Evolutionary conservation across 2,888 invertebrate species (phyloP), one percentile per base, ranked within the genome.

Genomic region (Nemurella pictetii): DNA sequence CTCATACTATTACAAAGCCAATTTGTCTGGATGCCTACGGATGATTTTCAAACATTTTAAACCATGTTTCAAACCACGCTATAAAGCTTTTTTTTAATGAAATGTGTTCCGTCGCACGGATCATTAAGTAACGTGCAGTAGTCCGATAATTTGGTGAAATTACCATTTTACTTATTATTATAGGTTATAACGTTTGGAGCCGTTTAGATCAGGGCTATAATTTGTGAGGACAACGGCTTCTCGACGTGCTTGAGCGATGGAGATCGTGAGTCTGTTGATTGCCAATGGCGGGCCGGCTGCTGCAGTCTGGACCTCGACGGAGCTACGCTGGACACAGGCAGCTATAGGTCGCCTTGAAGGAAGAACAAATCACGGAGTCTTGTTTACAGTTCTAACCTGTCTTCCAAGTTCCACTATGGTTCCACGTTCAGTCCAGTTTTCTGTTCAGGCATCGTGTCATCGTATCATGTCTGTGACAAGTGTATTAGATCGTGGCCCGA

Each of bases 91-190:
- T 55, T 55, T 55, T 55, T 15, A 55, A 55, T 20, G 55, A 55
- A 55, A 55, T 55, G 9, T 20, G 55, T 55, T 55, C 55, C 12
- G 9, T 55, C 55, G 20, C 20, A 55, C 20, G 55, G 55, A 27
- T 78, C 30, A 78, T 78, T 78, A 78, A 30, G 4, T 20, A 78
- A 78, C 26, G 55, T 55, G 29, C 78, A 78, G 78, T 78, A 78
- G 78, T 78, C 28, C 28, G 78, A 78, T 78, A 78, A 28, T 78
- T n/a, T 78, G 78, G 28, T 78, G 28, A 30, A 78, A 78, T 78
- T 78, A 78, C 78, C 78, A 78, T 78, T 78, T 55, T 78, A 75
- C 28, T 78, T 29, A 28, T 78, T 78, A 78, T 78, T 78, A 78
- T 78, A 78, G 78, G 78, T 29, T 78, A 78, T 28, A 78, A 78